Evolutionary conservation across 2,888 invertebrate species (phyloP).

Genomic region (Artemia sinica): DNA sequence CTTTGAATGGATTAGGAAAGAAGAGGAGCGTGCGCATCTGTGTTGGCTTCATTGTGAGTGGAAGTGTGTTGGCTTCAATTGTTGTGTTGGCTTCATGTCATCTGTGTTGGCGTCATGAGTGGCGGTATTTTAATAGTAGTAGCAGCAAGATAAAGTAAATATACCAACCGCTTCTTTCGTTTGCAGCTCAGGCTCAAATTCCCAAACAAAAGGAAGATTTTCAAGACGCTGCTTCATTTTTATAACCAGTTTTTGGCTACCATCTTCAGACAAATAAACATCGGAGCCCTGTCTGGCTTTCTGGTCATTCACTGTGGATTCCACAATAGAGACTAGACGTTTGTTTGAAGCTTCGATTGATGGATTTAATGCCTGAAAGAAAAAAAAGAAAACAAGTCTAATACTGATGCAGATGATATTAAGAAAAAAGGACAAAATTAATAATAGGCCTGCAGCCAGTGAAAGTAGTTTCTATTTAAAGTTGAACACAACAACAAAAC

Average conservation of each 20-base stretch:
- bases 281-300: background rate
- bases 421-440: too few relatives aligned
- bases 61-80: too few relatives aligned
- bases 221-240: background rate
- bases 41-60: too few relatives aligned
- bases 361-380: background rate
- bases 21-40: too few relatives aligned
- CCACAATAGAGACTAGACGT: background rate
- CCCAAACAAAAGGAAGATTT: conserved; percentile 1
- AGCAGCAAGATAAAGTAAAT: too few relatives aligned
- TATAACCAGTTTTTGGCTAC: background rate
- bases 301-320: background rate
- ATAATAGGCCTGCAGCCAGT: too few relatives aligned
- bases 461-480: too few relatives aligned
- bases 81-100: too few relatives aligned
- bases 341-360: background rate
- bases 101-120: too few relatives aligned
- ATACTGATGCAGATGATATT: background rate
- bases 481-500: too few relatives aligned
- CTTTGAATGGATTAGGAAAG: too few relatives aligned
- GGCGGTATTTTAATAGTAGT: too few relatives aligned
- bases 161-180: background rate
- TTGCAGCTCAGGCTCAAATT: background rate
- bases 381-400: background rate
- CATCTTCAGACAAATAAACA: background rate